Percentiles rank a stretch among this genome's conserved stretches.
phyloP scores from a whole-genome alignment of 2,888 invertebrate genomes.

The Caenorhabditis virilis region DNA sequence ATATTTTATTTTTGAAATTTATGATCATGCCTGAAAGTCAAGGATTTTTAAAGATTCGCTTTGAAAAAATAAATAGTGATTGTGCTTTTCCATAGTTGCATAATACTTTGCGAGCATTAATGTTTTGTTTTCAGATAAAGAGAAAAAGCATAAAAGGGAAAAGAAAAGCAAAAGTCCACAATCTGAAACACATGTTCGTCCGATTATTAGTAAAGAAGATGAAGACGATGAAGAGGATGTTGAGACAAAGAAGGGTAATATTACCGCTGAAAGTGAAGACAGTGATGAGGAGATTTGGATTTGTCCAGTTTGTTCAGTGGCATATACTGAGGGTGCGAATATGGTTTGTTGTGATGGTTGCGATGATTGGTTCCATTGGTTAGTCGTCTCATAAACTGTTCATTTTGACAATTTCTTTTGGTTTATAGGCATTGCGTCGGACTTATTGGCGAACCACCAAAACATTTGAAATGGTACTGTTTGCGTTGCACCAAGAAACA shows the following conservation, averaged over 20 bases:
- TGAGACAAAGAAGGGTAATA: not conserved
- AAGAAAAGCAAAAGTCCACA: slow-evolving; percentile 9
- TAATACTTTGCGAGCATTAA: too few relatives aligned
- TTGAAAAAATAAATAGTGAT: too few relatives aligned
- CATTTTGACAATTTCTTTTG: not conserved
- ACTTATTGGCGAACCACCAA: slow-evolving; percentile 53
- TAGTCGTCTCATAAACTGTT: slow-evolving; percentile 8
- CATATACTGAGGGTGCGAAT: slow-evolving; percentile 62
- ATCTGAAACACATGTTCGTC: slow-evolving; percentile 4
- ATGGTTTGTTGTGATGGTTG: slow-evolving; percentile 66
- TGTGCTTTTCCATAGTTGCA: too few relatives aligned
- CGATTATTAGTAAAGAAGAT: slow-evolving; percentile 3
- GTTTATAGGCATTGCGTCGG: slow-evolving; percentile 62
- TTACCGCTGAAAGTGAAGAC: too few relatives aligned
- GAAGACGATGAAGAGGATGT: slow-evolving; percentile 17
- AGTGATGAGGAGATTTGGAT: slow-evolving; percentile 66
- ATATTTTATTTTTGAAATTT: too few relatives aligned
- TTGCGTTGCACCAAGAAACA: slow-evolving; percentile 47
- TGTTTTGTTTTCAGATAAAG: not conserved
- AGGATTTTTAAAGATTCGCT: too few relatives aligned
- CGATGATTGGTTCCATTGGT: slow-evolving; percentile 67
- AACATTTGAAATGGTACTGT: slow-evolving; percentile 60
- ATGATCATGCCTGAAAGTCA: too few relatives aligned
- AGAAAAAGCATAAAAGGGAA: slow-evolving; percentile 13
- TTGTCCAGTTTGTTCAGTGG: slow-evolving; percentile 64